These are phyloP conservation scores for Bombus terrestris DNA, from an alignment of 1,140 invertebrate species.

Conservation along the genomic window DNA sequence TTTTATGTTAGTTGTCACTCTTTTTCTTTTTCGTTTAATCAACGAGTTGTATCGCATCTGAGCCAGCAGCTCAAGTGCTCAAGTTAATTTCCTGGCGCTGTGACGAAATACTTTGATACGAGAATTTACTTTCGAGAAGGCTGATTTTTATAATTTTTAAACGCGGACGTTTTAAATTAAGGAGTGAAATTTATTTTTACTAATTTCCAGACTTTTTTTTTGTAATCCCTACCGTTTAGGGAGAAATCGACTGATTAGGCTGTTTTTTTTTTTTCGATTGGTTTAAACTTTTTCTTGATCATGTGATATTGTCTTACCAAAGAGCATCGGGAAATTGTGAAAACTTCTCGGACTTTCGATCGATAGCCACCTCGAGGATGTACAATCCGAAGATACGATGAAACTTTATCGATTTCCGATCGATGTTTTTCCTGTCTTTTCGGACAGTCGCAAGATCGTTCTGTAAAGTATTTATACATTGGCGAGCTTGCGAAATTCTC, in stretches of 20 bases:
- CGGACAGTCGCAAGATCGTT: not conserved
- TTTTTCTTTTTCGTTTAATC: not conserved
- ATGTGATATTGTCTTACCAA: conserved; percentile 83
- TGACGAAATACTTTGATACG: conserved; percentile 79
- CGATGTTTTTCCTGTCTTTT: not conserved
- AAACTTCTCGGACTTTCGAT: conserved; percentile 40
- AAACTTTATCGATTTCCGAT: not conserved
- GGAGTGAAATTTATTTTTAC: conserved; percentile 75
- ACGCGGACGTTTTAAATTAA: conserved; percentile 74
- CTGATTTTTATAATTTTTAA: conserved; percentile 81
- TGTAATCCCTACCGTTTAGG: conserved; percentile 68
- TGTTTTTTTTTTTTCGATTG: conserved; percentile 75
- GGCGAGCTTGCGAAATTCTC: conserved; percentile 11
- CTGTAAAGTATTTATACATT: not conserved
- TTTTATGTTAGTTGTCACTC: not conserved
- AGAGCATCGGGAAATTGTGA: conserved; percentile 80
- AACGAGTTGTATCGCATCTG: conserved; percentile 40
- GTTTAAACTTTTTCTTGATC: conserved; percentile 78
- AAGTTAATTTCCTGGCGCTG: conserved; percentile 79
- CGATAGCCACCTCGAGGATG: conserved; percentile 27
- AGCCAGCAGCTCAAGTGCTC: conserved; percentile 66
- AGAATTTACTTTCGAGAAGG: conserved; percentile 80
- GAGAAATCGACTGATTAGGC: conserved; percentile 78
- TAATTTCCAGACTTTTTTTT: conserved; percentile 73
- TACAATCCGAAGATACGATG: not conserved